These are phyloP conservation scores for Drosophila ustulata DNA, from an alignment of 2,888 invertebrate species.

Conservation along the genomic window DNA sequence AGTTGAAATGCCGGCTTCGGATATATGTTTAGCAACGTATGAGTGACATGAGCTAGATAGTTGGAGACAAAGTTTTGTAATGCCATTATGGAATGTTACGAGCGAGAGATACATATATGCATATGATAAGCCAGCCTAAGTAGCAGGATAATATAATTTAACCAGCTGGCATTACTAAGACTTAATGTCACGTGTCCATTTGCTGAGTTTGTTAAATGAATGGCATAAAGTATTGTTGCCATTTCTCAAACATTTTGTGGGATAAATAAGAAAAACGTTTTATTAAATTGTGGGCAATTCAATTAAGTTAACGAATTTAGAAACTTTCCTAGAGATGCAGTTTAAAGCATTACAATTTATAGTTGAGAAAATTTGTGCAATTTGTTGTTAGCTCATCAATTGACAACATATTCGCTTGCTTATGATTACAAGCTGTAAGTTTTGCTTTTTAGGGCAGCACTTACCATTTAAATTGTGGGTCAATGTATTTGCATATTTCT, in stretches of 20 bases:
- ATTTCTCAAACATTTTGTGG: neutral
- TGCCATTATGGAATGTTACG: constrained; percentile 45
- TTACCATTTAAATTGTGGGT: neutral
- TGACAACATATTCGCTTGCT: too few species aligned
- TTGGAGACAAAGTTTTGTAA: constrained; percentile 28
- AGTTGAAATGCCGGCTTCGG: constrained; percentile 47
- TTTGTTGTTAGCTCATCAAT: neutral
- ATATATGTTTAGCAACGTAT: constrained; percentile 18
- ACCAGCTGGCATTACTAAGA: constrained; percentile 22
- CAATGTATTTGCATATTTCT: constrained; percentile 15
- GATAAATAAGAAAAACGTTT: too few species aligned
- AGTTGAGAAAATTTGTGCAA: neutral
- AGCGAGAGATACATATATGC: constrained; percentile 33
- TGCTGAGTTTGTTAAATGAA: constrained; percentile 17
- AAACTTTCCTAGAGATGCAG: too few species aligned
- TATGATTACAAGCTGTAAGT: neutral
- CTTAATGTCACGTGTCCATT: constrained; percentile 36
- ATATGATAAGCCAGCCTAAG: constrained; percentile 39
- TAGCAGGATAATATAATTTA: constrained; percentile 31
- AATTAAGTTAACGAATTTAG: neutral
- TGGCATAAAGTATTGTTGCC: neutral
- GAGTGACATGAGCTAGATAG: constrained; percentile 32
- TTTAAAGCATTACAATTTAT: too few species aligned
- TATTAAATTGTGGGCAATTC: neutral
- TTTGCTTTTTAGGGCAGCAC: neutral